These are phyloP conservation scores for Nycteola revayana DNA, from an alignment of 2,888 invertebrate genomes.

Conservation along the genomic window DNA sequence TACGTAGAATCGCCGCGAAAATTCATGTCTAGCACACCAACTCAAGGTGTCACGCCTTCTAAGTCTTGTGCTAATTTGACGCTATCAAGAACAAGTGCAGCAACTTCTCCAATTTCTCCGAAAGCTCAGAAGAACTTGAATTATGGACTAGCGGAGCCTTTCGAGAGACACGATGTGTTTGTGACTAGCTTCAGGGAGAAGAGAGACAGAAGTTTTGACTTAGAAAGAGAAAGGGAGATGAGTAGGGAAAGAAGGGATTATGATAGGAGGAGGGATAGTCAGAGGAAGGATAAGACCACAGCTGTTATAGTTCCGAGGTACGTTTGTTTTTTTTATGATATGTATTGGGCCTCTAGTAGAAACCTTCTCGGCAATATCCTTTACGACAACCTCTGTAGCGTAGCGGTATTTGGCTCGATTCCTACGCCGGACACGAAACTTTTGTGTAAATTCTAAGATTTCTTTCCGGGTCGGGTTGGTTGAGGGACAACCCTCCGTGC, in stretches of 20 bases:
- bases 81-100: conserved; percentile 37
- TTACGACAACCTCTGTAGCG: too few relatives aligned
- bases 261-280: conserved; percentile 42
- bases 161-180: conserved; percentile 65
- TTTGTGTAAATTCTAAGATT: too few relatives aligned
- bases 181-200: conserved; percentile 67
- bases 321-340: too few relatives aligned
- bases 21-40: conserved; percentile 68
- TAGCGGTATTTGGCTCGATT: too few relatives aligned
- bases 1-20: conserved; percentile 30
- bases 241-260: conserved; percentile 62
- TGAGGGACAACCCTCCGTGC: too few relatives aligned
- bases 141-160: conserved; percentile 60
- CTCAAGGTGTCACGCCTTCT: conserved; percentile 65
- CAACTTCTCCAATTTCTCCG: conserved; percentile 68
- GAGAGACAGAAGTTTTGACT: conserved; percentile 45
- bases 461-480: too few relatives aligned
- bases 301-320: conserved; percentile 78
- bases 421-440: too few relatives aligned
- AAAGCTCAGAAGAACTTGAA: conserved; percentile 83
- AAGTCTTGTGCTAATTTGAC: conserved; percentile 75
- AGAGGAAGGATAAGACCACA: conserved; percentile 63
- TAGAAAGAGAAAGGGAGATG: conserved; percentile 57
- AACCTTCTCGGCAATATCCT: too few relatives aligned
- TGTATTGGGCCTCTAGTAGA: too few relatives aligned